Percentiles rank a stretch among this genome's conserved stretches.
Evolutionary conservation across 2,113 vertebrate species (phyloP).

Genomic region (Bufo gargarizans): DNA sequence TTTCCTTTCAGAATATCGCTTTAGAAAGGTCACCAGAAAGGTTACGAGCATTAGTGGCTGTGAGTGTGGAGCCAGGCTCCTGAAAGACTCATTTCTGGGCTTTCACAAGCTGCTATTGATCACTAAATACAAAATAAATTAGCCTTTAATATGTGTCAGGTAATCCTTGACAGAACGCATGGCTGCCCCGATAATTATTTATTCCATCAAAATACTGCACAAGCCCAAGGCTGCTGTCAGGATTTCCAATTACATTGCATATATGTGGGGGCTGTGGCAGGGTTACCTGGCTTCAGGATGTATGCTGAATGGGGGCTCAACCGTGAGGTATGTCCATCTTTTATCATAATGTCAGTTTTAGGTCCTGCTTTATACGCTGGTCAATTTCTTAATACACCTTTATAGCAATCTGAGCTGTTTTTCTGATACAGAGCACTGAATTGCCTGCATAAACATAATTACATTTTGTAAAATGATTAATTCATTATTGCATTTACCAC

Average conservation of each 20-base stretch:
- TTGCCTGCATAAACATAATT: background rate
- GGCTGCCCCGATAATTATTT: conserved; percentile 11
- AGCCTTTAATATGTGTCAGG: conserved; percentile 30
- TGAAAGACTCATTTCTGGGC: conserved; percentile 33
- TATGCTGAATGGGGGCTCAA: background rate
- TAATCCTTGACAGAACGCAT: background rate
- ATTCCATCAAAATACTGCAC: conserved; percentile 1
- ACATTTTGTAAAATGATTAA: too few species aligned
- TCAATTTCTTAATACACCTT: background rate
- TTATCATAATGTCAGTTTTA: background rate
- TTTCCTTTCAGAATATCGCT: background rate
- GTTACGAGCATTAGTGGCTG: conserved; percentile 17
- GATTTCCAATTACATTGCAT: background rate
- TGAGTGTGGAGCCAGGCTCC: background rate
- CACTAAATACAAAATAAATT: conserved; percentile 43
- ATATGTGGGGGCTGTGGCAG: background rate
- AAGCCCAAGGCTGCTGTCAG: background rate
- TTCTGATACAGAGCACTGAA: background rate
- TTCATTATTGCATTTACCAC: too few species aligned
- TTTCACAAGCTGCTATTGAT: conserved; percentile 35
- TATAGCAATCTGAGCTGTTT: background rate
- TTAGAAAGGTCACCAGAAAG: conserved; percentile 25
- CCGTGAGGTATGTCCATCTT: background rate
- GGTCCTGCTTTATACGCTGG: too few species aligned
- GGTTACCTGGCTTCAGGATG: background rate